Conservation (phyloP, 2,113 vertebrate species). For the Pantherophis guttatus region DNA sequence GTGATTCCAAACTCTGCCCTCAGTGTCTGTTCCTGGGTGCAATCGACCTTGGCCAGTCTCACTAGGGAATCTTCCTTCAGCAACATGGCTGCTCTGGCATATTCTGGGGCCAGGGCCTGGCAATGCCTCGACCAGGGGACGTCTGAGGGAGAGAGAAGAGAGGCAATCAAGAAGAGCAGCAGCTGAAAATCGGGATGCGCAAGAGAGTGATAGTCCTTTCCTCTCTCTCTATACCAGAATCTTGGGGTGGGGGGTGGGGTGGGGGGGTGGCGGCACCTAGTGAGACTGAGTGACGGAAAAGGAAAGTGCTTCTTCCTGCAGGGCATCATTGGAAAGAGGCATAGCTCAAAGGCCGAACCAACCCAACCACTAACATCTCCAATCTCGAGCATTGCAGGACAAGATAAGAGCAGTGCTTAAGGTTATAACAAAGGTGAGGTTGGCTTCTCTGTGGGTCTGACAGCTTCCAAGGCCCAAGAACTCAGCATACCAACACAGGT, state of each 20-base stretch:
- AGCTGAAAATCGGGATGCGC: background rate
- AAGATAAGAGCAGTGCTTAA: background rate
- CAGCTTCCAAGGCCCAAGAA: no score
- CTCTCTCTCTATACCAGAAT: background rate
- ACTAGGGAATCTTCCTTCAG: slow-evolving; percentile 66
- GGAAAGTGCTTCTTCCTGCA: background rate
- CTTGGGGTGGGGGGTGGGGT: background rate
- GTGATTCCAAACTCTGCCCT: slow-evolving; percentile 74
- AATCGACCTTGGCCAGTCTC: slow-evolving; percentile 84
- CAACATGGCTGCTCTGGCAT: slow-evolving; percentile 68
- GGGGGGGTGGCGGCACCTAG: background rate
- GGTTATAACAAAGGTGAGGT: background rate
- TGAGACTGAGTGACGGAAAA: background rate
- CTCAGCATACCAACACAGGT: no score
- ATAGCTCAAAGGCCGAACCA: background rate
- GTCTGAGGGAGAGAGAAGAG: slow-evolving; percentile 63
- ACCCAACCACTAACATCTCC: background rate
- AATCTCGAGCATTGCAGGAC: background rate
- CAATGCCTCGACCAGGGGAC: slow-evolving; percentile 90
- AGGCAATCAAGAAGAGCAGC: background rate
- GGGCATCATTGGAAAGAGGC: background rate
- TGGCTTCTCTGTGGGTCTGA: background rate
- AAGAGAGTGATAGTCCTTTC: background rate
- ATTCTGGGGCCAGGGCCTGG: slow-evolving; percentile 77
- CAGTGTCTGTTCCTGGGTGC: slow-evolving; percentile 72